A percentile compares a stretch with the other conserved stretches of the same genome.
phyloP scores from a whole-genome alignment of 2,113 vertebrate genomes.

The Pterocles orientalis region DNA sequence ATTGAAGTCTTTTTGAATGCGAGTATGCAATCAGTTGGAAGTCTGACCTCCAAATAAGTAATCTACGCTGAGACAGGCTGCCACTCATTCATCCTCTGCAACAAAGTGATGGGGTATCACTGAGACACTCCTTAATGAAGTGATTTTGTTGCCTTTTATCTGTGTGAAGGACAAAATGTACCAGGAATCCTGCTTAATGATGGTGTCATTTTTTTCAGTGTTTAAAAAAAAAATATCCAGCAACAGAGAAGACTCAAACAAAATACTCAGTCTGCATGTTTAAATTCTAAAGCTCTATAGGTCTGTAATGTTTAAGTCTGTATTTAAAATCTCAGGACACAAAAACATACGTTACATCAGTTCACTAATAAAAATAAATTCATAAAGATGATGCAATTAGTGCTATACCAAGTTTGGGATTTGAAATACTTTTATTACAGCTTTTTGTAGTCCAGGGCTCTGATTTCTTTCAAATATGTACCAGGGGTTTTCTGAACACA shows the following conservation, averaged over 20 bases:
- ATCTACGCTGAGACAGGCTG: conserved; percentile 23
- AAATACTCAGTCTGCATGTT: neutral
- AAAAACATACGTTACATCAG: neutral
- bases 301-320: neutral
- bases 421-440: neutral
- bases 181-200: conserved; percentile 29
- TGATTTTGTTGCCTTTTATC: conserved; percentile 57
- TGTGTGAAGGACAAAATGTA: conserved; percentile 42
- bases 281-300: neutral
- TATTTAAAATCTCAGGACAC: neutral
- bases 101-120: conserved; percentile 52
- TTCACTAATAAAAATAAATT: neutral
- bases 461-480: neutral
- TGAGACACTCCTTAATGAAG: conserved; percentile 58
- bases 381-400: neutral
- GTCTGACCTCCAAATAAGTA: conserved; percentile 20
- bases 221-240: neutral
- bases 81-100: neutral
- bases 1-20: neutral
- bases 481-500: neutral
- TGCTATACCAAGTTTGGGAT: neutral
- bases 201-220: neutral
- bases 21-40: neutral
- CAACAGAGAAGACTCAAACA: neutral
- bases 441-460: neutral